These are phyloP conservation scores for Stenopsyche tienmushanensis DNA, from an alignment of 1,140 invertebrate species.

Conservation along the genomic window DNA sequence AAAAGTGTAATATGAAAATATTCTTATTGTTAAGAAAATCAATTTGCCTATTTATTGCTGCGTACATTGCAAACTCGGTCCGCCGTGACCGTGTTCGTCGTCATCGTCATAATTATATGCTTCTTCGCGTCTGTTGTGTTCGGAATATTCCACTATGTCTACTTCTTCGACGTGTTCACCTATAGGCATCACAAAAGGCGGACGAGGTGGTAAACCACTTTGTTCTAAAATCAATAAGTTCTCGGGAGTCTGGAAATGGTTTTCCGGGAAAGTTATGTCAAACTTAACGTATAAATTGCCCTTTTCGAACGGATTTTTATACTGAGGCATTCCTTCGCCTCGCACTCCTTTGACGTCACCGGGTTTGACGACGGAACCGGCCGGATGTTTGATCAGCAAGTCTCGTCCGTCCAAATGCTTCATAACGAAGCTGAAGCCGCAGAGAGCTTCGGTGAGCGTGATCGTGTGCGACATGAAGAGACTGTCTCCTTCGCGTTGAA, in stretches of 20 bases:
- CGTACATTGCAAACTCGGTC: constrained; percentile 67
- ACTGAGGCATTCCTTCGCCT: constrained; percentile 89
- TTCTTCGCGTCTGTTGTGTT: constrained; percentile 56
- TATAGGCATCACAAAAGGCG: constrained; percentile 64
- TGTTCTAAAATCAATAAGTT: constrained; percentile 70
- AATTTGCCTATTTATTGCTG: constrained; percentile 53
- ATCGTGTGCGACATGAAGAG: constrained; percentile 74
- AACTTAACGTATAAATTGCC: constrained; percentile 89
- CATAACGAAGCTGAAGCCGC: constrained; percentile 82
- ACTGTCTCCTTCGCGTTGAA: constrained; percentile 74
- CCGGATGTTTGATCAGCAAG: constrained; percentile 69
- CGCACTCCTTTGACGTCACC: constrained; percentile 79
- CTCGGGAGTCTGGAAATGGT: constrained; percentile 72
- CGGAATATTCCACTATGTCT: constrained; percentile 73
- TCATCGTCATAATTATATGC: constrained; percentile 71
- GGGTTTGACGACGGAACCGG: constrained; percentile 75
- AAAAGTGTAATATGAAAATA: too few species aligned
- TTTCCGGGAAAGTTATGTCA: constrained; percentile 79
- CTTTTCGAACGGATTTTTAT: constrained; percentile 78
- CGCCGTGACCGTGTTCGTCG: constrained; percentile 59
- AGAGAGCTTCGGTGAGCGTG: constrained; percentile 82
- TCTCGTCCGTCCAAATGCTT: constrained; percentile 83
- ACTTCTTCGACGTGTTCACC: constrained; percentile 83
- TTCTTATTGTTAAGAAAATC: too few species aligned
- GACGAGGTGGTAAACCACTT: constrained; percentile 64